phyloP scores from a whole-genome alignment of 2,797 vertebrate genomes.

The Discoglossus pictus region DNA sequence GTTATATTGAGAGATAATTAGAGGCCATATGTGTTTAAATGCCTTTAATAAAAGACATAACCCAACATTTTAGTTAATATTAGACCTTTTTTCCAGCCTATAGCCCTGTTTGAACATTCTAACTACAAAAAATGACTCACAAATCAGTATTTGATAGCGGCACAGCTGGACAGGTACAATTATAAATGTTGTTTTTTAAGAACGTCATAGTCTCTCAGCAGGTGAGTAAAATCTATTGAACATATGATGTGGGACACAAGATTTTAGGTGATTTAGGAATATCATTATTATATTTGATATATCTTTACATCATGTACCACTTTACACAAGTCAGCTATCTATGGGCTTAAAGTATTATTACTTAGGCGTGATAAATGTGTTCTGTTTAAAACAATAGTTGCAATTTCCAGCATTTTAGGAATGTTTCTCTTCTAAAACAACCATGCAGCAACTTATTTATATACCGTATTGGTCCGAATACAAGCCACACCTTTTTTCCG shows the following conservation, averaged over 20 bases:
- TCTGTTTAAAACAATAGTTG: too few relatives aligned
- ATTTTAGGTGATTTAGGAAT: neutral
- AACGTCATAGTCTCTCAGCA: conserved; percentile 25
- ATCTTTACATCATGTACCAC: too few relatives aligned
- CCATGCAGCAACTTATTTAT: too few relatives aligned
- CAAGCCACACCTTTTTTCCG: too few relatives aligned
- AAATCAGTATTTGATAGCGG: conserved; percentile 35
- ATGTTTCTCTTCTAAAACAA: too few relatives aligned
- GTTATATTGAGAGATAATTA: conserved; percentile 38
- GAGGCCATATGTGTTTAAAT: conserved; percentile 28
- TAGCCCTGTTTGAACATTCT: conserved; percentile 16
- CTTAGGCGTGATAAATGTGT: too few relatives aligned
- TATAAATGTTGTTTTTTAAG: conserved; percentile 40
- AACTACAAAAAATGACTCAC: conserved; percentile 37
- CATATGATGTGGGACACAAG: conserved; percentile 11
- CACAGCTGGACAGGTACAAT: conserved; percentile 9
- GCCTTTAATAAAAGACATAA: conserved; percentile 31
- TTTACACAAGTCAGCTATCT: too few relatives aligned
- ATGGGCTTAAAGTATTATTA: too few relatives aligned
- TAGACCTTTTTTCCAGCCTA: conserved; percentile 46
- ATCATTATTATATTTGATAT: too few relatives aligned
- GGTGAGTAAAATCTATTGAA: conserved; percentile 16
- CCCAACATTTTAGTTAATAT: conserved; percentile 13
- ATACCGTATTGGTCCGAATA: too few relatives aligned
- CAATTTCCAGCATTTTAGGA: too few relatives aligned